phyloP scores from a whole-genome alignment of 2,888 invertebrate species.

The Spialia ferax region DNA sequence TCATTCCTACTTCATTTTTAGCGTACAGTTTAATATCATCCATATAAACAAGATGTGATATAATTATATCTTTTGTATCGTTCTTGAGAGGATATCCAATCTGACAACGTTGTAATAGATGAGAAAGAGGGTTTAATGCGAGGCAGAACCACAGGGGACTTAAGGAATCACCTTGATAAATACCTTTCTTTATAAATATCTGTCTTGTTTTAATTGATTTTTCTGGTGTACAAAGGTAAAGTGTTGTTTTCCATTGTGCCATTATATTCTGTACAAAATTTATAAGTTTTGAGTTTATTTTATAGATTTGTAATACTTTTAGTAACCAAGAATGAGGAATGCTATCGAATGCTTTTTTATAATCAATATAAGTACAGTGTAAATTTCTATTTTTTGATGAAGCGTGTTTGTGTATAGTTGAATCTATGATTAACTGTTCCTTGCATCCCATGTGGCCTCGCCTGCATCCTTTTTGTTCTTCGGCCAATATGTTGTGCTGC shows the following conservation, averaged over 20 bases:
- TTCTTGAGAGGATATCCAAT: constrained; percentile 9
- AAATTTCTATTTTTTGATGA: background rate
- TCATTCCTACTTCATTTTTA: constrained; percentile 32
- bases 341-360: background rate
- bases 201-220: constrained; percentile 4
- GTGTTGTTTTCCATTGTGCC: constrained; percentile 1
- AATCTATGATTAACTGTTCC: constrained; percentile 35
- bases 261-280: background rate
- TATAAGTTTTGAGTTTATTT: background rate
- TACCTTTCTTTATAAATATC: background rate
- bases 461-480: constrained; percentile 39
- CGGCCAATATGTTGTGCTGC: constrained; percentile 34
- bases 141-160: constrained; percentile 2
- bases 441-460: constrained; percentile 35
- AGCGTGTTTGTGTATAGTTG: background rate
- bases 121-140: constrained; percentile 42
- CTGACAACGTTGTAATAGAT: background rate
- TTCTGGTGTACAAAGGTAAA: background rate
- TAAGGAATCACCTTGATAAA: background rate
- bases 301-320: background rate
- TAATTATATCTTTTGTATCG: background rate
- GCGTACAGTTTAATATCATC: constrained; percentile 38
- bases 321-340: background rate
- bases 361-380: constrained; percentile 26
- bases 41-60: constrained; percentile 38